Percentiles rank a stretch among this genome's conserved stretches.
Conservation (phyloP, 1,140 invertebrate species). For the Megalonaias nervosa region DNA sequence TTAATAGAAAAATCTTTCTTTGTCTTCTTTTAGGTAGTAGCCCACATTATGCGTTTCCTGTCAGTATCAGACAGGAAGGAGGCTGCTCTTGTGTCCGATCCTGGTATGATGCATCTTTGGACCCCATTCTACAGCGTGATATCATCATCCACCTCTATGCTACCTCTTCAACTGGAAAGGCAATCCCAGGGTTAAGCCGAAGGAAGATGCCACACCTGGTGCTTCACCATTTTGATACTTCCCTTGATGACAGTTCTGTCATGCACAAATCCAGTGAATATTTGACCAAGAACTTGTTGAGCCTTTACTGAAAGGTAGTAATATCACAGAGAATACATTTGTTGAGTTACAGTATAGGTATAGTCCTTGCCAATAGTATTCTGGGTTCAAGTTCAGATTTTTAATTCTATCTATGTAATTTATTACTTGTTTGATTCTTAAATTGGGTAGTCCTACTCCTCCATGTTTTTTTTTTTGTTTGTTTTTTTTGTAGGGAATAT, state of each 20-base stretch:
- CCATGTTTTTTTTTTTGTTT: too few species aligned
- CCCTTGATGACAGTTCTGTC: constrained; percentile 43
- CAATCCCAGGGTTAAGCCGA: constrained; percentile 29
- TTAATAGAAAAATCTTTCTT: constrained; percentile 1
- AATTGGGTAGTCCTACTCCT: too few species aligned
- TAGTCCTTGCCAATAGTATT: too few species aligned
- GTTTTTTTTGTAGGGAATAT: too few species aligned
- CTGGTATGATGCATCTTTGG: constrained; percentile 68
- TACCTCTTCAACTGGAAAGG: constrained; percentile 10
- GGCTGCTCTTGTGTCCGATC: constrained; percentile 57
- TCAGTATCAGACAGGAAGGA: constrained; percentile 66
- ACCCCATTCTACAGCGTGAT: constrained; percentile 63
- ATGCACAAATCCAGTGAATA: constrained; percentile 53
- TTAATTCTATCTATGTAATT: too few species aligned
- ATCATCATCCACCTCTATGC: constrained; percentile 55
- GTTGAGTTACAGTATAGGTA: constrained; percentile 54
- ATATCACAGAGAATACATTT: constrained; percentile 60
- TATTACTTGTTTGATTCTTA: too few species aligned
- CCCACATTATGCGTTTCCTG: constrained; percentile 63
- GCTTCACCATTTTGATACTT: constrained; percentile 59
- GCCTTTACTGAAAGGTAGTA: constrained; percentile 58
- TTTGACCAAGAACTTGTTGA: constrained; percentile 51
- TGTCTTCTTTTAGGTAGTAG: constrained; percentile 65
- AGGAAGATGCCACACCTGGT: constrained; percentile 54
- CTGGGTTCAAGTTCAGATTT: too few species aligned